These are phyloP conservation scores for Poeciliopsis retropinna DNA, from an alignment of 2,113 vertebrate genomes.

Conservation along the genomic window DNA sequence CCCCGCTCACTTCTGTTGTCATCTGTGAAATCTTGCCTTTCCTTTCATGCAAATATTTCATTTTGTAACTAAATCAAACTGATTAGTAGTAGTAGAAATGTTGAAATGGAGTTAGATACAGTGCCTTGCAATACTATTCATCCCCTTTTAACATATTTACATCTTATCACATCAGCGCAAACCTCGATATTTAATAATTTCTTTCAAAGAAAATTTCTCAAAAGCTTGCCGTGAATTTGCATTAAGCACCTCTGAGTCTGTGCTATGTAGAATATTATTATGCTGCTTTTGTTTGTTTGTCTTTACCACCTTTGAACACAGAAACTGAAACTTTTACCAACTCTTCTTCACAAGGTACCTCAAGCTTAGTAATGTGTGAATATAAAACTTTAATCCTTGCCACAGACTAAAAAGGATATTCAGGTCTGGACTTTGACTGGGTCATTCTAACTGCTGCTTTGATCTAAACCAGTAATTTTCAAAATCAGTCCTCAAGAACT, in stretches of 20 bases:
- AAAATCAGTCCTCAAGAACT: too few relatives aligned
- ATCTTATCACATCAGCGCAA: too few relatives aligned
- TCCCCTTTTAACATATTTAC: background rate
- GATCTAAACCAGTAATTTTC: background rate
- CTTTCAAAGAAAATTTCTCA: background rate
- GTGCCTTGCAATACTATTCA: background rate
- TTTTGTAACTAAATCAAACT: background rate
- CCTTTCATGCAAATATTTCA: constrained; percentile 33
- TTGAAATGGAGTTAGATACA: constrained; percentile 15
- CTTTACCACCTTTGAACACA: background rate
- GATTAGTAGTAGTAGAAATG: background rate
- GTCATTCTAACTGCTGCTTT: background rate
- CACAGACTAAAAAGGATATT: background rate
- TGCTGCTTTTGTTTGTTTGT: background rate
- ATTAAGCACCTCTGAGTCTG: background rate
- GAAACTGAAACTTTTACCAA: background rate
- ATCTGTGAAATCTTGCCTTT: constrained; percentile 49
- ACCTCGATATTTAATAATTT: too few relatives aligned
- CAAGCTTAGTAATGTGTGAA: background rate
- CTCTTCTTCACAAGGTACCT: background rate
- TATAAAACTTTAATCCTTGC: background rate
- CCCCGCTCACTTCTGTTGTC: constrained; percentile 60
- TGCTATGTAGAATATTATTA: background rate
- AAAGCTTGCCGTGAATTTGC: background rate
- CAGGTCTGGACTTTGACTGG: background rate